Evolutionary conservation across 2,797 vertebrate species (phyloP), one percentile per base, ranked within the genome.

Genomic region (Luscinia luscinia): DNA sequence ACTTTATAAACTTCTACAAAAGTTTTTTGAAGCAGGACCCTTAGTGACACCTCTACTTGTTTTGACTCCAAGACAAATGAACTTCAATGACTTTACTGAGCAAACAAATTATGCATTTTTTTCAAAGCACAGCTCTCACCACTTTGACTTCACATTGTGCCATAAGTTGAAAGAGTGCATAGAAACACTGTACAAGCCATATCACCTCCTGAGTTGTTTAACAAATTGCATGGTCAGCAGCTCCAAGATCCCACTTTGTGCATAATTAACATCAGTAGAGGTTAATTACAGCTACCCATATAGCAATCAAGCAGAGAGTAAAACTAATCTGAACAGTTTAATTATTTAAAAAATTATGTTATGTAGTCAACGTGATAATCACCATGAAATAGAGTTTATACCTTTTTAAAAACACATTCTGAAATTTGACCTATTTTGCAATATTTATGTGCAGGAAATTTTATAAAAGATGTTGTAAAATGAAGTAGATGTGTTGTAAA

Each of bases 251-350:
- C 55, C 68, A 70, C 80, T 92, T 94, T 82, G 69, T 89, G 61
- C 68, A 89, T 97, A 96, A 96, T 97, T 96, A 96, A 87, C 74
- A 95, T 84, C 63, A 89, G 52, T 43, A 91, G 91, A 97, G 90
- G 90, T 97, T 97, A 97, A 97, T 97, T 96, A 96, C 93, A 90
- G 58, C 32, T 94, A 80, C 63, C 67, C 48, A 62, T 95, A 95
- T 86, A 94, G 36, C n/a, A 86, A 87, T 94, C 63, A 90, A 87
- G 78, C 38, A 87, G 76, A 94, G 63, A 75, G 59, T 93, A 93
- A 95, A 95, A 93, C 24, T 38, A 67, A 96, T 91, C 52, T 58
- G 22, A 96, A 62, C 24, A 86, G 48, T 93, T 96, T 94, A 94
- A 95, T 96, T 93, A 94, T 93, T 92, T 1, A 55, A 87, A 82